These are phyloP conservation scores for Darevskia mixta DNA, from an alignment of 2,797 vertebrate genomes.

Conservation along the genomic window DNA sequence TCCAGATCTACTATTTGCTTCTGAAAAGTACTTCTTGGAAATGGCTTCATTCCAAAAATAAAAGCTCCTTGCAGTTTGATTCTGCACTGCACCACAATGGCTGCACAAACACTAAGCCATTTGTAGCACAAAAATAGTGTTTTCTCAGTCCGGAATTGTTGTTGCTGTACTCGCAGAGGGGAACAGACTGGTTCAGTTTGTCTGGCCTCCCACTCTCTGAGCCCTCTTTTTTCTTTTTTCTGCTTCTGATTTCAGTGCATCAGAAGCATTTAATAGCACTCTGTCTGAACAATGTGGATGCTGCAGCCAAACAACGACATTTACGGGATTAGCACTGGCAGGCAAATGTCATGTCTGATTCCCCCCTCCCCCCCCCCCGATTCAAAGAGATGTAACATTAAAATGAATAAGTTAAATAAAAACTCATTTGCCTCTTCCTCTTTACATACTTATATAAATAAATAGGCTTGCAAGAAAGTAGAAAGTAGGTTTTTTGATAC, in stretches of 20 bases:
- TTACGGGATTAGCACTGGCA: not conserved
- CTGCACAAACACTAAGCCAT: no score
- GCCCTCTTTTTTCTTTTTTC: not conserved
- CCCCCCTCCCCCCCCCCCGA: not conserved
- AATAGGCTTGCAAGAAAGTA: conserved; percentile 23
- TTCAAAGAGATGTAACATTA: accelerated
- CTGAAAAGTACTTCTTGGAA: no score
- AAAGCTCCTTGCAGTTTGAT: no score
- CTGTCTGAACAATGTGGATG: not conserved
- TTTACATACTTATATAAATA: not conserved
- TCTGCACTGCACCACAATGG: no score
- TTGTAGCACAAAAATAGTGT: no score
- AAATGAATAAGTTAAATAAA: not conserved
- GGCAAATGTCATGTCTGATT: accelerated
- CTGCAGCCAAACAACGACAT: not conserved
- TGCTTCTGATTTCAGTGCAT: accelerated
- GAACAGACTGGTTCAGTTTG: not conserved
- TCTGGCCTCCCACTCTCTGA: not conserved
- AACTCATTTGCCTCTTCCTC: not conserved
- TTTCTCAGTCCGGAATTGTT: no score
- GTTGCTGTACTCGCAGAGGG: not conserved
- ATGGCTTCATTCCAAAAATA: no score
- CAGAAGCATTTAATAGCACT: not conserved
- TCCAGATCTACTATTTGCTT: no score
- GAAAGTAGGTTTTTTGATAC: conserved; percentile 27